Base-by-base conservation (phyloP, 2,797 vertebrate genomes). In the Thripadectes ignobilis region DNA sequence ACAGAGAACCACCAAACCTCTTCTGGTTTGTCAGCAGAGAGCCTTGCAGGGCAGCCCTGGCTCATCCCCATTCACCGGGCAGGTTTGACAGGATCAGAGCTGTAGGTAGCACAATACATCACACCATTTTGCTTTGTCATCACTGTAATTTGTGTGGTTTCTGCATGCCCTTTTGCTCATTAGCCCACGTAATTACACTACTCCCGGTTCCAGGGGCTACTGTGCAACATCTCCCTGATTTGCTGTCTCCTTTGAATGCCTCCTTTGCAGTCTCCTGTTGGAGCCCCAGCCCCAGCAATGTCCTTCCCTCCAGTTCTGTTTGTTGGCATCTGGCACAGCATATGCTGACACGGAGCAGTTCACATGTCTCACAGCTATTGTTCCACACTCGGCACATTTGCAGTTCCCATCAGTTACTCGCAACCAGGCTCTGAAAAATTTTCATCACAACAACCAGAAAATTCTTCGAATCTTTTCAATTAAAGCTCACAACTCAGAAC, bases 241-340 rank as follows among this genome's bases (percentile, higher is more conserved):
- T 88, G n/a, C 54, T 30, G 32, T 23, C 81, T 79, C 63, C 84
- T 66, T 34, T n/a, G 12, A 23, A 5, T 5, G 30, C 16, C 41
- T 63, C 30, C 30, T 45, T n/a, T 43, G 62, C 41, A 45, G 62
- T 23, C 29, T 63, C 39, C 18, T 32, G 39, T 6, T n/a, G 24
- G 61, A 92, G 12, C 30, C 43, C 46, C 16, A 84, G 51, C 14
- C 24, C 26, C 76, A 86, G 15, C 22, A 1, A 36, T 2, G n/a
- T 65, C 39, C 72, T 82, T 39, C 81, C 43, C 77, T 77, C 38
- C 61, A 16, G 24, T 58, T 66, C 54, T 79, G 55, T 58, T 66
- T 57, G 81, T n/a, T 58, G 78, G 85, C 93, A 82, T 87, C 91
- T 92, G 91, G 94, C 84, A 85, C 67, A 48, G 84, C 91, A 87